Base-by-base conservation (phyloP, 2,888 invertebrate species). In the Scotopteryx bipunctaria region DNA sequence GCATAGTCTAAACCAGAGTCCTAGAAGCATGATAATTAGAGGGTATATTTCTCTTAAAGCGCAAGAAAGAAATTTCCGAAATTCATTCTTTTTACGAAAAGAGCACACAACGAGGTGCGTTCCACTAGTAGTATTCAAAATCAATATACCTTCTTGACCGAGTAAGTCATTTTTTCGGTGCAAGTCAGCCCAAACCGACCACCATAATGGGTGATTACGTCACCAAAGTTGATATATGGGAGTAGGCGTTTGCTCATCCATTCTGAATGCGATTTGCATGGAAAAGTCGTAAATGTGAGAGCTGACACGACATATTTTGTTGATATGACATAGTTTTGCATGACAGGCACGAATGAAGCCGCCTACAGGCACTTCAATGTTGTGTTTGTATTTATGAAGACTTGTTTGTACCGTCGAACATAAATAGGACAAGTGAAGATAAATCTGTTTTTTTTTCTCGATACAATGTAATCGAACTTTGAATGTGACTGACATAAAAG, bases 231-330 rank as follows among this genome's bases (percentile, higher is more conserved):
- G 61, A 61, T 76, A 76, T 75, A 79, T 76, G 73, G 71, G 71
- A 53, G 60, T 61, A 71, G 69, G 69, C 71, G 74, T 72, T 66
- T 68, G 60, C 53, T 67, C 74, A 76, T 78, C 73, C 67, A 78
- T 85, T 77, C 61, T 49, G 53, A 49, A 46, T 50, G 47, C 29
- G n/a, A 83, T 86, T 86, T 82, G 70, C 85, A 86, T 86, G 70
- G 62, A 61, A 70, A 71, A 61, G 61, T 66, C 76, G 71, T 86
- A 82, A 83, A 82, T 79, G 80, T 78, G 78, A 63, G 43, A 27
- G 52, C 59, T 79, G 79, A 77, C 81, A 74, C 77, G 73, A 45
- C 62, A 58, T 60, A 58, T 58, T 54, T 51, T 52, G 59, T 64
- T 52, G 54, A 64, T 61, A 60, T 60, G 62, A 60, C 63, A 57